Percentiles rank a stretch among this genome's conserved stretches.
Evolutionary conservation across 2,113 vertebrate genomes (phyloP).

Genomic region (cattle (Bos taurus)): ARS-UCD2.0 NC_037335.1:85157501-85158000

Average conservation of each 20-base stretch:
- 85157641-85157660: neutral
- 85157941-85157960: neutral
- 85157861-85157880: neutral
- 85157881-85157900: neutral
- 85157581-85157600: neutral
- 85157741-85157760: too few relatives aligned
- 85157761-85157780: too few relatives aligned
- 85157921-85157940: neutral
- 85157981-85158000: neutral
- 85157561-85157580: neutral
- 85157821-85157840: neutral
- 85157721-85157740: neutral
- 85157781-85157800: too few relatives aligned
- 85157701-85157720: neutral
- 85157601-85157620: neutral
- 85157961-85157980: neutral
- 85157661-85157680: neutral
- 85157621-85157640: neutral
- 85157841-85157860: neutral
- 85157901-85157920: neutral
- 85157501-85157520: neutral
- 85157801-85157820: neutral
- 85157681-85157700: neutral
- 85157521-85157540: neutral
- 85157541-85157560: neutral